Evolutionary conservation across 2,888 invertebrate genomes (phyloP).

Genomic region (Aricia artaxerxes): DNA sequence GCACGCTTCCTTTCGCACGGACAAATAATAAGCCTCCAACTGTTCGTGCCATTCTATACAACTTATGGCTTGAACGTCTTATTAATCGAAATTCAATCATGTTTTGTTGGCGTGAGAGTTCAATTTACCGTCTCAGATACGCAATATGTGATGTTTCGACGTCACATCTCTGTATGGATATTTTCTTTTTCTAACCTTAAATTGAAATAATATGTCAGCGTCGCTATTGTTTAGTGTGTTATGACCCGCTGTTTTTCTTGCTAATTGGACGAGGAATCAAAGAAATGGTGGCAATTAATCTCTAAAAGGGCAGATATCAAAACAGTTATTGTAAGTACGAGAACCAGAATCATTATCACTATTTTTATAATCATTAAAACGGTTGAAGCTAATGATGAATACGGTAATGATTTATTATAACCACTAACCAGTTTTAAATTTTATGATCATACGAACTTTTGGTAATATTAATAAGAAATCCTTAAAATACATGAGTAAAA

Average conservation of each 20-base stretch:
- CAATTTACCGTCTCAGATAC: constrained; percentile 23
- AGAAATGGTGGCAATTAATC: constrained; percentile 42
- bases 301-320: background rate
- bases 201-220: constrained; percentile 69
- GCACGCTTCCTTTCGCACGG: constrained; percentile 51
- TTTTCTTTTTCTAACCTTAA: constrained; percentile 53
- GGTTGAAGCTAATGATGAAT: background rate
- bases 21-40: constrained; percentile 53
- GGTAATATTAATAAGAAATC: no score
- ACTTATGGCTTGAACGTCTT: constrained; percentile 8
- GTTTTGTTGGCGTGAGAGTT: background rate
- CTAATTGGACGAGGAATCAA: constrained; percentile 76
- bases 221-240: constrained; percentile 58
- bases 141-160: constrained; percentile 17
- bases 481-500: no score
- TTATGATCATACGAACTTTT: background rate
- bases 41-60: constrained; percentile 40
- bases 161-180: constrained; percentile 34
- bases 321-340: constrained; percentile 1
- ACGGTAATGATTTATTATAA: background rate
- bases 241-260: constrained; percentile 70
- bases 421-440: background rate
- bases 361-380: constrained; percentile 12
- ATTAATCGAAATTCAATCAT: constrained; percentile 26
- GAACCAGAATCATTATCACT: background rate